Conservation (phyloP, 2,113 vertebrate species). For the Nerophis ophidion region DNA sequence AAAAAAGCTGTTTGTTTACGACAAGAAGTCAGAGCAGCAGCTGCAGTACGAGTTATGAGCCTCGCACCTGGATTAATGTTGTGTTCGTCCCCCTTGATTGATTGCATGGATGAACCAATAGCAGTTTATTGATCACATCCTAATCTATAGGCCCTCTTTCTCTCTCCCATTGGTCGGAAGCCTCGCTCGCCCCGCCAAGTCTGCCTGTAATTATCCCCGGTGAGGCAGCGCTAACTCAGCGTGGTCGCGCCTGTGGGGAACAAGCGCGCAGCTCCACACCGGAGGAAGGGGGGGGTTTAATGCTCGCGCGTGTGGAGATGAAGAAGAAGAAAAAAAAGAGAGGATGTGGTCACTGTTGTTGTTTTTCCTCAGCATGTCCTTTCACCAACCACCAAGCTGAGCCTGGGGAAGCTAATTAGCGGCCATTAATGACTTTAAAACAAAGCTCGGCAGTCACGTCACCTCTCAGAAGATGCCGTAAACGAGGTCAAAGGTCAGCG, state of each 20-base stretch:
- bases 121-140: conserved; percentile 56
- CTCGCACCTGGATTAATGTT: conserved; percentile 7
- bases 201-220: conserved; percentile 70
- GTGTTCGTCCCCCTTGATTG: conserved; percentile 36
- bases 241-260: conserved; percentile 66
- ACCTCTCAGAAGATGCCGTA: neutral
- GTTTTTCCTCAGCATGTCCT: conserved; percentile 11
- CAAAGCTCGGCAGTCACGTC: neutral
- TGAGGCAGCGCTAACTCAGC: conserved; percentile 68
- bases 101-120: conserved; percentile 56
- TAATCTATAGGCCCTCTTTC: conserved; percentile 50
- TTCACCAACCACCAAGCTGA: conserved; percentile 2
- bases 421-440: neutral
- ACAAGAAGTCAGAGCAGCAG: neutral
- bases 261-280: conserved; percentile 55
- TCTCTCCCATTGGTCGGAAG: conserved; percentile 42
- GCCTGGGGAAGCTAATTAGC: neutral
- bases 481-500: no score
- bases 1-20: no score
- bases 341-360: conserved; percentile 7
- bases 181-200: conserved; percentile 59
- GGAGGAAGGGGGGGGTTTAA: conserved; percentile 33
- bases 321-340: conserved; percentile 3
- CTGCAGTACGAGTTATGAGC: neutral
- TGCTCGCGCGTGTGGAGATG: neutral